Evolutionary conservation across 2,888 invertebrate genomes (phyloP).

Genomic region (Tipula helvola): DNA sequence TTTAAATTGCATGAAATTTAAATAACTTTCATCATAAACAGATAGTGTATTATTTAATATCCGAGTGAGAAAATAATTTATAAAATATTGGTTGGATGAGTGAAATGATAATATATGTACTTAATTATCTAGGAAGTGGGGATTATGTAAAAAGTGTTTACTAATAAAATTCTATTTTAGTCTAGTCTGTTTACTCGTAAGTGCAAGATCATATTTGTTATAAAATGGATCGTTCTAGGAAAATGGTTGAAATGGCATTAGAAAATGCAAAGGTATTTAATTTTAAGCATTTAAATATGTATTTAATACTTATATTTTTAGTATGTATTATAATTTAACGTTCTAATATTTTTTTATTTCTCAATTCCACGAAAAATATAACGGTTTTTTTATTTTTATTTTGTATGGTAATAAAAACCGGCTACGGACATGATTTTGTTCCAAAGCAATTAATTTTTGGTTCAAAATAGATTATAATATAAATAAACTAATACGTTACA

Average conservation of each 20-base stretch:
- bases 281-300: background rate
- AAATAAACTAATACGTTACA: no score
- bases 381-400: background rate
- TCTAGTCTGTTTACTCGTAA: background rate
- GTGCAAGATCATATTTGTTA: background rate
- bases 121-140: no score
- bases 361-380: no score
- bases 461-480: no score
- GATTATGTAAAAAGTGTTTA: background rate
- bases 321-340: background rate
- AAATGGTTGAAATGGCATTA: background rate
- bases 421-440: no score
- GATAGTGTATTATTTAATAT: no score
- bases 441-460: no score
- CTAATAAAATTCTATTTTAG: background rate
- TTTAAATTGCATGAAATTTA: no score
- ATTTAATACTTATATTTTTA: background rate
- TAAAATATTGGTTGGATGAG: background rate
- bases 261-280: background rate
- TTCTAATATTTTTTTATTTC: background rate
- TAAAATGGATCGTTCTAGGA: background rate
- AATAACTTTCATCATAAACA: no score
- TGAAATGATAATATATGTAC: background rate
- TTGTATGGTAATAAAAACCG: no score
- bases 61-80: no score